phyloP scores from a whole-genome alignment of 2,888 invertebrate genomes.

The Melitaea athalia region DNA sequence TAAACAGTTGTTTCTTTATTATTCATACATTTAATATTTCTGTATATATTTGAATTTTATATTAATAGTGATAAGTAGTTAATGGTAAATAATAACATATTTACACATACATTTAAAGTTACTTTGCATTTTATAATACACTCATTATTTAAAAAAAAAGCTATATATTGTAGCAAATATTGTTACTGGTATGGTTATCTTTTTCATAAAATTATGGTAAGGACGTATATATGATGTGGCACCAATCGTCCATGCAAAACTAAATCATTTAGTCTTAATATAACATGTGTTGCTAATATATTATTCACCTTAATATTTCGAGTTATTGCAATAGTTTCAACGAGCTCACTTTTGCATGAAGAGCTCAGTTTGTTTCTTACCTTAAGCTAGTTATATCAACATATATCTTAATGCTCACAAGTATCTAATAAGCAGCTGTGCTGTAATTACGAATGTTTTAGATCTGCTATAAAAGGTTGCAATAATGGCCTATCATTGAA shows the following conservation, averaged over 20 bases:
- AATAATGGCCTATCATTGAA: conserved; percentile 31
- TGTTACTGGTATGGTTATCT: conserved; percentile 19
- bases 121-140: conserved; percentile 49
- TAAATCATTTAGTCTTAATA: conserved; percentile 7
- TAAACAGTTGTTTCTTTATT: conserved; percentile 27
- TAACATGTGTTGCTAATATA: conserved; percentile 9
- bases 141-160: conserved; percentile 29
- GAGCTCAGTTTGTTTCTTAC: conserved; percentile 16
- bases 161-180: conserved; percentile 20
- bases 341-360: background rate
- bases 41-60: conserved; percentile 75
- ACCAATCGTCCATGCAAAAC: conserved; percentile 21
- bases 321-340: conserved; percentile 9
- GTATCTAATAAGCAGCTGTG: conserved; percentile 18
- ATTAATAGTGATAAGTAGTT: conserved; percentile 74
- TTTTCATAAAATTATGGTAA: conserved; percentile 23
- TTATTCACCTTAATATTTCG: conserved; percentile 1
- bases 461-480: conserved; percentile 23
- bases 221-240: conserved; percentile 13
- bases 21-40: conserved; percentile 55
- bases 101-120: conserved; percentile 40
- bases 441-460: conserved; percentile 27
- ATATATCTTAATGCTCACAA: conserved; percentile 25
- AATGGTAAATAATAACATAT: conserved; percentile 55
- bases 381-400: conserved; percentile 16